phyloP scores from a whole-genome alignment of 2,797 vertebrate genomes.

The Philypnodon macrostomus region DNA sequence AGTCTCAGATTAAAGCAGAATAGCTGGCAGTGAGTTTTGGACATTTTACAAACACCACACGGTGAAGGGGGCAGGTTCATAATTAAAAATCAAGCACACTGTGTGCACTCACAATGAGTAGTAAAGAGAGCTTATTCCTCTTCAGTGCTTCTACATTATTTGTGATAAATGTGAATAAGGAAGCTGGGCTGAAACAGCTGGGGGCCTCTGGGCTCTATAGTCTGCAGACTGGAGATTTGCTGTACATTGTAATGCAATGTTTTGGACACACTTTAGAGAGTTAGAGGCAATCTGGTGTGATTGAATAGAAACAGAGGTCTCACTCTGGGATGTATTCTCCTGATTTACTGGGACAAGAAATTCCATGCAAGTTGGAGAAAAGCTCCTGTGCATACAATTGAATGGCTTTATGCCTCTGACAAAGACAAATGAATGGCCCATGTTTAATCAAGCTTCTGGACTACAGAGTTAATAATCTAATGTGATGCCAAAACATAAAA shows the following conservation, averaged over 20 bases:
- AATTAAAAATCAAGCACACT: conserved; percentile 56
- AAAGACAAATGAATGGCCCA: conserved; percentile 53
- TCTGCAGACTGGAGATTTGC: conserved; percentile 39
- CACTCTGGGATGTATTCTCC: conserved; percentile 37
- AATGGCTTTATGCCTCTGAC: conserved; percentile 34
- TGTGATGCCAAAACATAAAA: conserved; percentile 54
- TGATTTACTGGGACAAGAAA: conserved; percentile 51
- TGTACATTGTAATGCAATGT: conserved; percentile 45
- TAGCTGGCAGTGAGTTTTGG: conserved; percentile 27
- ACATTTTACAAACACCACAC: conserved; percentile 33
- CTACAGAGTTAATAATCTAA: conserved; percentile 21
- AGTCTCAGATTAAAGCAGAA: conserved; percentile 40
- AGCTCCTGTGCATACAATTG: conserved; percentile 50
- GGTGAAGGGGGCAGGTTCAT: conserved; percentile 41
- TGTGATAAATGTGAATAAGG: conserved; percentile 48
- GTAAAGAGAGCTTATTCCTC: conserved; percentile 46
- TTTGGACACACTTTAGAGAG: conserved; percentile 34
- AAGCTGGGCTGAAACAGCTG: conserved; percentile 50
- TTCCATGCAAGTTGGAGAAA: conserved; percentile 32
- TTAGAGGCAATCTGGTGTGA: conserved; percentile 28
- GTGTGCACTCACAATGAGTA: conserved; percentile 38
- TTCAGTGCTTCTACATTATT: conserved; percentile 35
- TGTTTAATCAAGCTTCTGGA: conserved; percentile 53
- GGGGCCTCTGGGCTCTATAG: conserved; percentile 40
- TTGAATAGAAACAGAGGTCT: conserved; percentile 46